Evolutionary conservation across 2,888 invertebrate genomes (phyloP).

Genomic region (Diaphora mendica): DNA sequence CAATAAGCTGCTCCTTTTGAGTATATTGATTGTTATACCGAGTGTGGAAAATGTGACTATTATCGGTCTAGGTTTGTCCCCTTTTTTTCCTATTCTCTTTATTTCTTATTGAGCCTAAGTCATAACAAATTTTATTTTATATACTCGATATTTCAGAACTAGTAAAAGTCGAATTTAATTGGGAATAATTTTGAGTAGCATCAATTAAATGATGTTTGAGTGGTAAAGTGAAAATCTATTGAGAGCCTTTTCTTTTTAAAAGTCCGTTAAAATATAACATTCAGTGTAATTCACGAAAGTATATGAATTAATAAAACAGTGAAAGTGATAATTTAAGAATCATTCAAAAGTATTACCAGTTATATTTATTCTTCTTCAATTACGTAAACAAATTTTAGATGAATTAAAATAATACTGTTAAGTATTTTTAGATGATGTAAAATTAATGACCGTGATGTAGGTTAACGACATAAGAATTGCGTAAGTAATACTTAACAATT

Average conservation of each 20-base stretch:
- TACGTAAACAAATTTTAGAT: conserved; percentile 28
- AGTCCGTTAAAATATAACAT: not conserved
- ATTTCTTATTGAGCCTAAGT: too few relatives aligned
- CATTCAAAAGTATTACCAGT: not conserved
- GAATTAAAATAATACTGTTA: conserved; percentile 27
- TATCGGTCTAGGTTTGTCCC: too few relatives aligned
- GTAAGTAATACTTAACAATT: conserved; percentile 17
- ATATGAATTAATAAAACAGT: conserved; percentile 25
- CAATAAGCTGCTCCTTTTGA: too few relatives aligned
- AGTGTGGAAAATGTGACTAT: too few relatives aligned
- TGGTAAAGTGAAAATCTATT: not conserved
- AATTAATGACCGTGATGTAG: conserved; percentile 12
- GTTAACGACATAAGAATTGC: conserved; percentile 13
- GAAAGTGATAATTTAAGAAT: conserved; percentile 32
- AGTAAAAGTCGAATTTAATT: too few relatives aligned
- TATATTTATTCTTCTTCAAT: conserved; percentile 28
- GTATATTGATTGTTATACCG: too few relatives aligned
- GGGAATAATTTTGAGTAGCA: too few relatives aligned
- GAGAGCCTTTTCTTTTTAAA: not conserved
- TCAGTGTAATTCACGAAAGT: not conserved
- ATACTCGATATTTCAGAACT: too few relatives aligned
- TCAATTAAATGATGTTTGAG: too few relatives aligned
- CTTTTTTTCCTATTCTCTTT: too few relatives aligned
- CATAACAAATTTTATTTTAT: too few relatives aligned
- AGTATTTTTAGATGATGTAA: conserved; percentile 26